A percentile compares a stretch with the other conserved stretches of the same genome.
phyloP scores from a whole-genome alignment of 2,888 invertebrate genomes.

The Noctua comes region DNA sequence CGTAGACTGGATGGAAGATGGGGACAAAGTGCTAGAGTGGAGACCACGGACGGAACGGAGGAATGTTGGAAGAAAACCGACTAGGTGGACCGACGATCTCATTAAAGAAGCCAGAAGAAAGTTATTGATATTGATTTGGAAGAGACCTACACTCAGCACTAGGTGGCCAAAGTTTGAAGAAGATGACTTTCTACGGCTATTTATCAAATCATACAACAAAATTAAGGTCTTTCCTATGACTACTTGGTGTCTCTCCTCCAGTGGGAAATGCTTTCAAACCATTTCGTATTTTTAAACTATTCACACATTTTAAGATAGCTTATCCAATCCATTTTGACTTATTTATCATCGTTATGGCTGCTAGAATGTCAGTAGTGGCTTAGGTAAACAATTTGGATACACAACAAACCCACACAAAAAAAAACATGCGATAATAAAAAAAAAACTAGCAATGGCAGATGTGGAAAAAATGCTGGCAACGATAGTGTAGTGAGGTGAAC shows the following conservation, averaged over 20 bases:
- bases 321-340: neutral
- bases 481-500: too few species aligned
- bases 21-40: neutral
- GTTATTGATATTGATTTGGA: too few species aligned
- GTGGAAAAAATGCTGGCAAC: neutral
- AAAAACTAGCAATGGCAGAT: neutral
- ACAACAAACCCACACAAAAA: neutral
- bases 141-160: neutral
- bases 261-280: neutral
- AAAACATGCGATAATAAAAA: neutral
- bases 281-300: neutral
- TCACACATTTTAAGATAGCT: neutral
- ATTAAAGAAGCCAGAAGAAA: neutral
- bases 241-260: neutral
- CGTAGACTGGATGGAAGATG: neutral
- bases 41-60: neutral
- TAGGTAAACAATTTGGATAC: neutral
- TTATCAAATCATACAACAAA: neutral
- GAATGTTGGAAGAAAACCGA: neutral
- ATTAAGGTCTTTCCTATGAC: neutral
- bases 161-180: neutral
- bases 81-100: neutral
- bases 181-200: neutral
- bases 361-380: neutral
- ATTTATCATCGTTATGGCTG: neutral